These are phyloP conservation scores for Sinopyrophorus schimmeli DNA, from an alignment of 2,888 invertebrate genomes.

Conservation along the genomic window DNA sequence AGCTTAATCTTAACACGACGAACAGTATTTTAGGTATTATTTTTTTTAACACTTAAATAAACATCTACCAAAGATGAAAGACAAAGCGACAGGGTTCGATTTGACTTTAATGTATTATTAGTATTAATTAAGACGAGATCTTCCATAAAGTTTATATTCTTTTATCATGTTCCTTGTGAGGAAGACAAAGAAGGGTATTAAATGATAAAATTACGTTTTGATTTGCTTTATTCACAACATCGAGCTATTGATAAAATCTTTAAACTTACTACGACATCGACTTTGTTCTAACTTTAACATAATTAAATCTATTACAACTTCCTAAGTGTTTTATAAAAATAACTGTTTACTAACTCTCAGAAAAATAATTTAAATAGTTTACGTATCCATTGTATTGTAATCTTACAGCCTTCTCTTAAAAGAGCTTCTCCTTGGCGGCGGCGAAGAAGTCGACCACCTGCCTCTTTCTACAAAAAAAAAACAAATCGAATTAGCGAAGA, in stretches of 20 bases:
- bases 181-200: neutral
- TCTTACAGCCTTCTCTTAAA: conserved; percentile 19
- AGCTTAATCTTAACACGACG: conserved; percentile 2
- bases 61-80: neutral
- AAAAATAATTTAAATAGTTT: conserved; percentile 2
- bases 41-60: neutral
- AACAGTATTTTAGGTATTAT: neutral
- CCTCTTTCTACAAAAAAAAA: conserved; percentile 20
- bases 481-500: too few species aligned
- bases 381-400: neutral
- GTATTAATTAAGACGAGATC: too few species aligned
- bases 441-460: conserved; percentile 12
- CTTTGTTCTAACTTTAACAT: neutral
- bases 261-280: neutral
- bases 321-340: too few species aligned
- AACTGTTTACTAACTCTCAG: neutral
- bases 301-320: neutral
- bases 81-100: too few species aligned
- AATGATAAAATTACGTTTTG: conserved; percentile 5
- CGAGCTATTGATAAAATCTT: conserved; percentile 9
- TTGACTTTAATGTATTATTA: too few species aligned
- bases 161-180: conserved; percentile 1
- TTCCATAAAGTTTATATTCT: neutral
- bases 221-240: conserved; percentile 31
- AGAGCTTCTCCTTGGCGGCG: conserved; percentile 24